Evolutionary conservation across 2,888 invertebrate genomes (phyloP).

Genomic region (Anodontia alba): DNA sequence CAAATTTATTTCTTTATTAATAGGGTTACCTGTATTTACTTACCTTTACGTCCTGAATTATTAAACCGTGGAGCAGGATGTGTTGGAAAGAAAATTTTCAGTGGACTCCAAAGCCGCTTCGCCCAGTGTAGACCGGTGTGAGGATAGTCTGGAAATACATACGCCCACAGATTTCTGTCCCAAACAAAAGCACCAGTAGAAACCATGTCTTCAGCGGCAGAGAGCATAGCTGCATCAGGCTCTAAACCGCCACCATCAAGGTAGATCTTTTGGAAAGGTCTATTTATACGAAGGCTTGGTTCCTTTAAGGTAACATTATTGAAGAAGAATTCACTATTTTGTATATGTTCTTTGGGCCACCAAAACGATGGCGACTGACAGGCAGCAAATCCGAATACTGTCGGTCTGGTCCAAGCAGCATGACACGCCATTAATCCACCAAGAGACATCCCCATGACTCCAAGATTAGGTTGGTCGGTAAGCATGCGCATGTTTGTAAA

Average conservation of each 20-base stretch:
- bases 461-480: constrained; percentile 19
- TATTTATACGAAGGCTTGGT: not conserved
- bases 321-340: constrained; percentile 29
- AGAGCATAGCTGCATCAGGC: not conserved
- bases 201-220: constrained; percentile 2
- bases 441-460: constrained; percentile 40
- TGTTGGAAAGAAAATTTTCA: constrained; percentile 6
- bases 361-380: constrained; percentile 47
- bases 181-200: not conserved
- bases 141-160: constrained; percentile 12
- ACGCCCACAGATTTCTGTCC: constrained; percentile 38
- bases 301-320: constrained; percentile 26
- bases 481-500: not conserved
- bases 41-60: too few relatives aligned
- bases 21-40: too few relatives aligned
- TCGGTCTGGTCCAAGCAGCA: constrained; percentile 44
- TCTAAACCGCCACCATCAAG: constrained; percentile 38
- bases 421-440: constrained; percentile 44
- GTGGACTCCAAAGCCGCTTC: not conserved
- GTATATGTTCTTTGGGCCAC: constrained; percentile 18
- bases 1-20: too few relatives aligned
- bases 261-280: constrained; percentile 31
- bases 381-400: constrained; percentile 33
- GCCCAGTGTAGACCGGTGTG: constrained; percentile 5
- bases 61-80: not conserved